Conservation (phyloP, 2,888 invertebrate genomes). For the Chaetogeoica ovagalla region DNA sequence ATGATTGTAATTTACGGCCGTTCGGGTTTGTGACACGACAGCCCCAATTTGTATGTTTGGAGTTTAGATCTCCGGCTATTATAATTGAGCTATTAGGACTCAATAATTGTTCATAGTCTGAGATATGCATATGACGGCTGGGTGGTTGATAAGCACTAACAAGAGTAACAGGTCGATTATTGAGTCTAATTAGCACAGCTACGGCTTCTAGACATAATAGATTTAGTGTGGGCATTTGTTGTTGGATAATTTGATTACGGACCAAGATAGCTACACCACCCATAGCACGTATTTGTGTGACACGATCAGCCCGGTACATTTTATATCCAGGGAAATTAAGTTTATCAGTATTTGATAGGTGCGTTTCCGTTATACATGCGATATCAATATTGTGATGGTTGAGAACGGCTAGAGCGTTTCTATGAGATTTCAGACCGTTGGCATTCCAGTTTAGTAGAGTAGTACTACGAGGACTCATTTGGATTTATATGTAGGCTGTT, state of each 20-base stretch:
- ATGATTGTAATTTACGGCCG: neutral
- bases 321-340: conserved; percentile 4
- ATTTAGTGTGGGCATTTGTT: conserved; percentile 3
- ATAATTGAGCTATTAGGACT: conserved; percentile 18
- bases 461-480: neutral
- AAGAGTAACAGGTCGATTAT: neutral
- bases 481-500: neutral
- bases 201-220: conserved; percentile 17
- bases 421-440: neutral
- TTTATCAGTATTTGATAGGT: neutral
- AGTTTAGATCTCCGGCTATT: neutral
- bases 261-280: conserved; percentile 17
- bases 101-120: conserved; percentile 3
- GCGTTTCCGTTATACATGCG: neutral
- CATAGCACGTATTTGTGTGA: conserved; percentile 4
- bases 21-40: conserved; percentile 4
- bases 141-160: conserved; percentile 23
- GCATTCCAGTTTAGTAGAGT: neutral
- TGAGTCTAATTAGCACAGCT: conserved; percentile 22
- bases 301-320: conserved; percentile 3
- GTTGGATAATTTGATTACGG: conserved; percentile 9
- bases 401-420: neutral
- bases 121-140: neutral
- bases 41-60: conserved; percentile 15
- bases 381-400: conserved; percentile 6